Evolutionary conservation across 2,113 vertebrate genomes (phyloP), one percentile per base, ranked within the genome.

Genomic region (Elephantulus edwardii): DNA sequence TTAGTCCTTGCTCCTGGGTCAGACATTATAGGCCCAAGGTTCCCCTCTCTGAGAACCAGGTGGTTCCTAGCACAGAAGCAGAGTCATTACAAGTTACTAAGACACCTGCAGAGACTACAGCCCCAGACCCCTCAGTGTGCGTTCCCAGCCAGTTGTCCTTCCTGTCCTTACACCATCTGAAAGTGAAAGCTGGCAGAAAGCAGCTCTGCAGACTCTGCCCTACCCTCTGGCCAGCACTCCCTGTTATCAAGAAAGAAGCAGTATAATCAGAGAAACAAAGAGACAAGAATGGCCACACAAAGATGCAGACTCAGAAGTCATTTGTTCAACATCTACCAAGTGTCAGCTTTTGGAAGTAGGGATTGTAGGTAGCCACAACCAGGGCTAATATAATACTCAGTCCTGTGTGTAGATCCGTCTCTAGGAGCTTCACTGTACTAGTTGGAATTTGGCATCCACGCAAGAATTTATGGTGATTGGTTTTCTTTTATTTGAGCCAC

Each of bases 61-160:
- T 16, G n/a, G 1, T 4, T 66, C 22, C 30, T 71, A 78, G 68
- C 19, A 52, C 3, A 68, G 24, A 22, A 54, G 64, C 44, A 13
- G 44, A 54, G 9, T 26, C 60, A 1, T 6, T 44, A 6, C 13
- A 13, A 33, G 2, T 20, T 35, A 3, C 30, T 20, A 22, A 24
- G 4, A 17, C 8, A 3, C 66, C 35, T 56, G 2, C n/a, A 33
- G 50, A 81, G 40, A 7, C 60, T 10, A 26, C 0, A 2, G 4
- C 7, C 1, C 0, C 2, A 30, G 2, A 4, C 7, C 71, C 35
- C 8, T 0, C 9, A 2, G 10, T 11, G 33, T 0, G 0, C n/a
- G n/a, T n/a, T 50, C 68, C 38, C 17, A 0, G 13, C 3, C 8
- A 1, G 28, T 0, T n/a, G 10, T 7, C 40, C 30, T 52, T 22